A percentile compares a stretch with the other conserved stretches of the same genome.
Evolutionary conservation across 1,140 invertebrate species (phyloP).

Genomic region (Phymorhynchus buccinoides): DNA sequence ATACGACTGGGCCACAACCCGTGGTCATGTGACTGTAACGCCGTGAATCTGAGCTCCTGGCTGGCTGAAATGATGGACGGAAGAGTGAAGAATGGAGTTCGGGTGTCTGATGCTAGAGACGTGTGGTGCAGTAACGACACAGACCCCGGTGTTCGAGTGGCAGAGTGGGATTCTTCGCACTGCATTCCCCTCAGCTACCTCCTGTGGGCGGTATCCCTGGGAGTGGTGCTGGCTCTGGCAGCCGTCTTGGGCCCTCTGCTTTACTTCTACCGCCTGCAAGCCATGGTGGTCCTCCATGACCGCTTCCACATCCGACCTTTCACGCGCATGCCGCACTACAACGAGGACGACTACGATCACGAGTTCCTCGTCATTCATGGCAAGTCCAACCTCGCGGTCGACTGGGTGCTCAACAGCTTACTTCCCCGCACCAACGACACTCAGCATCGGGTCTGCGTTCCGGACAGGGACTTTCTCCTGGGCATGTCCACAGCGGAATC

Average conservation of each 20-base stretch:
- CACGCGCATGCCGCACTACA: not conserved
- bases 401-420: conserved; percentile 87
- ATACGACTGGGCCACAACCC: conserved; percentile 29
- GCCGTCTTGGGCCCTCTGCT: conserved; percentile 24
- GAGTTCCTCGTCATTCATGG: conserved; percentile 94
- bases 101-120: not conserved
- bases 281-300: conserved; percentile 25
- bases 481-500: conserved; percentile 81
- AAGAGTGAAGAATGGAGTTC: not conserved
- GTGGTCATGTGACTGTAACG: conserved; percentile 33
- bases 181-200: conserved; percentile 21
- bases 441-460: conserved; percentile 91
- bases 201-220: conserved; percentile 15
- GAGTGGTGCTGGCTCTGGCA: conserved; percentile 3
- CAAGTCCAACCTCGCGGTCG: conserved; percentile 84
- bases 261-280: conserved; percentile 26
- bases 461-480: conserved; percentile 90
- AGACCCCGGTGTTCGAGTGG: not conserved
- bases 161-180: conserved; percentile 6
- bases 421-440: conserved; percentile 85
- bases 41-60: conserved; percentile 25
- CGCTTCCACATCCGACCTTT: conserved; percentile 25
- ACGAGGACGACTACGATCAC: conserved; percentile 68
- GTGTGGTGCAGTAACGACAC: conserved; percentile 15
- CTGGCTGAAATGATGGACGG: not conserved